Percentiles rank a stretch among this genome's conserved stretches.
Evolutionary conservation across 2,113 vertebrate species (phyloP).

Genomic region (Motacilla alba): DNA sequence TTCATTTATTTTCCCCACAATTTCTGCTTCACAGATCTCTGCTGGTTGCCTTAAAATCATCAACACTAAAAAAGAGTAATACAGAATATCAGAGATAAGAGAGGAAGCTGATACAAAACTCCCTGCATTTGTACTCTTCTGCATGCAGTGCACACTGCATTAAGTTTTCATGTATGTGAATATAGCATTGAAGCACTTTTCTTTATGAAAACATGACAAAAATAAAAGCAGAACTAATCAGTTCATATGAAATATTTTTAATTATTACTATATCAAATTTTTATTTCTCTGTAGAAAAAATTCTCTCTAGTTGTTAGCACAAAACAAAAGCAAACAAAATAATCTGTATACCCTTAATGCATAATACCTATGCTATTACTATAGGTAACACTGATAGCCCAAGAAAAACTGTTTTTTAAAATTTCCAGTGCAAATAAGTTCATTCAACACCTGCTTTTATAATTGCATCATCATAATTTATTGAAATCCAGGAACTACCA

Average conservation of each 20-base stretch:
- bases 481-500: neutral
- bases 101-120: neutral
- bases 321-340: neutral
- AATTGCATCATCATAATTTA: neutral
- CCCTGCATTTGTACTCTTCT: neutral
- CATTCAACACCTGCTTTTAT: neutral
- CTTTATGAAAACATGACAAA: neutral
- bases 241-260: neutral
- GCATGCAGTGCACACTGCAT: neutral
- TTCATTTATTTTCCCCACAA: neutral
- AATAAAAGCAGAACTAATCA: neutral
- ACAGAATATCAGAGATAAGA: neutral
- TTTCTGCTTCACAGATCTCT: neutral
- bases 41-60: neutral
- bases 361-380: neutral
- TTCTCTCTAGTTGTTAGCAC: neutral
- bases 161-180: neutral
- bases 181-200: neutral
- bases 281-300: neutral
- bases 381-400: neutral
- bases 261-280: neutral
- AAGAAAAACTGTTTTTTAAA: neutral
- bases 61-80: neutral
- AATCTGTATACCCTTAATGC: neutral
- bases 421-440: neutral